Evolutionary conservation across 2,113 vertebrate species (phyloP).

Genomic region (Chiloscyllium plagiosum): DNA sequence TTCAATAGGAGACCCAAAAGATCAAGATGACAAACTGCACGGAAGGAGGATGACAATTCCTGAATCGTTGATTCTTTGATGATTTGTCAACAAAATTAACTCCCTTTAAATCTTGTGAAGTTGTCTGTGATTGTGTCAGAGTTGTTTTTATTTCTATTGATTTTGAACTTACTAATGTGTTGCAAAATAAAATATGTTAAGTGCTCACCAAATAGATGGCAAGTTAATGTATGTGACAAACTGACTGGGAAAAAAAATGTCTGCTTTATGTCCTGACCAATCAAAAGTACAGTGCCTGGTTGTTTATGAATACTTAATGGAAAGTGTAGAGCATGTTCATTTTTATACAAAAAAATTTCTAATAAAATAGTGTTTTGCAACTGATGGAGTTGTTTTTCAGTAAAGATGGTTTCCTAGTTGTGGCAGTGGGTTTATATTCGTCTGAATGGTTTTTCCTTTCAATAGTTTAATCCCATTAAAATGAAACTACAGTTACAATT

Average conservation of each 20-base stretch:
- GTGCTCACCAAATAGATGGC: constrained; percentile 83
- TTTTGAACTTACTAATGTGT: constrained; percentile 50
- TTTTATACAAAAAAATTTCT: constrained; percentile 97
- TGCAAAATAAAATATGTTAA: constrained; percentile 75
- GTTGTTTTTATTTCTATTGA: constrained; percentile 43
- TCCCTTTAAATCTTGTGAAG: constrained; percentile 59
- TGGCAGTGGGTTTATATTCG: neutral
- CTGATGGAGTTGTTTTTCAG: constrained; percentile 47
- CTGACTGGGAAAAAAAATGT: constrained; percentile 69
- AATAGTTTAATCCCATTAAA: neutral
- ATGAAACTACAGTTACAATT: neutral
- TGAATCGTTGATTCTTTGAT: constrained; percentile 9
- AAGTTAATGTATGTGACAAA: constrained; percentile 80
- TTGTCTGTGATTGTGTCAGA: constrained; percentile 68
- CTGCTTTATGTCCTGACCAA: constrained; percentile 79
- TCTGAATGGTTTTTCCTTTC: neutral
- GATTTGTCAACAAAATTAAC: constrained; percentile 34
- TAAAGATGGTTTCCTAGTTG: neutral
- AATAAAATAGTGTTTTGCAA: constrained; percentile 95
- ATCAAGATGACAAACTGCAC: constrained; percentile 32
- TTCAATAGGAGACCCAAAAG: neutral
- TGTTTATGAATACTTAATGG: constrained; percentile 79
- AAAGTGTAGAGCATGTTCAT: constrained; percentile 91
- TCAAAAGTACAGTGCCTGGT: constrained; percentile 91
- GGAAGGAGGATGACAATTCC: constrained; percentile 33